Evolutionary conservation across 2,113 vertebrate species (phyloP).

Genomic region (Echinops telfairi): DNA sequence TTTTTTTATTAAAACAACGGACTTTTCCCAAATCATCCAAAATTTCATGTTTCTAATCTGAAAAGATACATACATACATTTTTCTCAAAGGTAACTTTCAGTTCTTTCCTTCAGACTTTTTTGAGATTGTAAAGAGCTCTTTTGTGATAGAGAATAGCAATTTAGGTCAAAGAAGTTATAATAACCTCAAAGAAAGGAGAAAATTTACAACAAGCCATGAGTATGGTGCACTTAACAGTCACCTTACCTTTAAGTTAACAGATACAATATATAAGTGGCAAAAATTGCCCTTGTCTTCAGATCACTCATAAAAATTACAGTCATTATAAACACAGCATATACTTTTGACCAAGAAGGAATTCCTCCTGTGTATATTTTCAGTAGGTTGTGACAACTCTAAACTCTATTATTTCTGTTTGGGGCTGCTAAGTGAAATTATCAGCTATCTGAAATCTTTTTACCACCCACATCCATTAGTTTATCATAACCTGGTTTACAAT

Average conservation of each 20-base stretch:
- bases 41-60: constrained; percentile 45
- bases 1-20: not conserved
- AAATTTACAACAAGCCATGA: constrained; percentile 60
- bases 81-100: not conserved
- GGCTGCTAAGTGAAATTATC: constrained; percentile 42
- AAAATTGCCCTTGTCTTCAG: constrained; percentile 66
- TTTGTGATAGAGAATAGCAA: constrained; percentile 54
- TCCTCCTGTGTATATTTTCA: constrained; percentile 63
- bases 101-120: constrained; percentile 24
- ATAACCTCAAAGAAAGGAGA: constrained; percentile 53
- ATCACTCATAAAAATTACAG: constrained; percentile 71
- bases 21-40: not conserved
- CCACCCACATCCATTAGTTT: not conserved
- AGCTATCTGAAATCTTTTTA: constrained; percentile 13
- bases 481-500: not conserved
- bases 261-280: constrained; percentile 74
- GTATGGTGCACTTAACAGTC: constrained; percentile 41
- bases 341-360: constrained; percentile 70
- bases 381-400: constrained; percentile 18
- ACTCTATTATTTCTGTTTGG: constrained; percentile 50
- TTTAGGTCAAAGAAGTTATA: constrained; percentile 66
- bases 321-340: constrained; percentile 65
- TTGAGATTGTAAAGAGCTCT: constrained; percentile 43
- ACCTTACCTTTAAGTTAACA: constrained; percentile 65
- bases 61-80: constrained; percentile 16